Conservation (phyloP, 2,888 invertebrate genomes). For the Caenorhabditis sinica region DNA sequence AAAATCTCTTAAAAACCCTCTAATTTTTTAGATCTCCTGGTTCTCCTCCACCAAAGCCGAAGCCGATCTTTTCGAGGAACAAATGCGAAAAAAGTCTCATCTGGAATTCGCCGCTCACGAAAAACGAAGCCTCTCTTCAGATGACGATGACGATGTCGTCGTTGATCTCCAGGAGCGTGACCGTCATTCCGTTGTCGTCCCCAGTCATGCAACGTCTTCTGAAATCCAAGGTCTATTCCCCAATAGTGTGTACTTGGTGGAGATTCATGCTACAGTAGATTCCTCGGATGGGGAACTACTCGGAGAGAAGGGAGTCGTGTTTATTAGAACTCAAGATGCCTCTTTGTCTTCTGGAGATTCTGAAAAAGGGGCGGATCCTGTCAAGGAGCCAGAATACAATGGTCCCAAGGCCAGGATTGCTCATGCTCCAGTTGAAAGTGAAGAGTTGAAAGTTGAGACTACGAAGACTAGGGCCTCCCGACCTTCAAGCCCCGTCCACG, state of each 20-base stretch:
- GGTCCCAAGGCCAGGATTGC: conserved; percentile 24
- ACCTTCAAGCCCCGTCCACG: background rate
- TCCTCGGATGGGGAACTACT: conserved; percentile 79
- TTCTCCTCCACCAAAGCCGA: conserved; percentile 65
- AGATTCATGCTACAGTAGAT: conserved; percentile 80
- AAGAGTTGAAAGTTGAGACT: conserved; percentile 45
- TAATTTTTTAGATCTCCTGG: conserved; percentile 77
- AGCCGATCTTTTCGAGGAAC: conserved; percentile 71
- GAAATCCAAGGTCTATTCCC: conserved; percentile 76
- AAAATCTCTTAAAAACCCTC: background rate
- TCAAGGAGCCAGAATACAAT: conserved; percentile 8
- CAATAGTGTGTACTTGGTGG: conserved; percentile 78
- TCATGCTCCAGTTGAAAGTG: conserved; percentile 32
- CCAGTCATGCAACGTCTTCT: conserved; percentile 76
- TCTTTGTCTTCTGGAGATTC: background rate
- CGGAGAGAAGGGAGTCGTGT: conserved; percentile 80
- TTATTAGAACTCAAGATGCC: conserved; percentile 73
- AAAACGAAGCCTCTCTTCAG: conserved; percentile 51
- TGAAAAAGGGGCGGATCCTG: background rate
- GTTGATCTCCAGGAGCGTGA: conserved; percentile 51
- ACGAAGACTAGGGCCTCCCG: background rate
- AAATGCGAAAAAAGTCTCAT: conserved; percentile 61
- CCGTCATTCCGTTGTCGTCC: conserved; percentile 72
- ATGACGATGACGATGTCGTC: conserved; percentile 60
- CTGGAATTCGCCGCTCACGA: conserved; percentile 65